Evolutionary conservation across 2,797 vertebrate species (phyloP).

Genomic region (Anabacerthia variegaticeps): DNA sequence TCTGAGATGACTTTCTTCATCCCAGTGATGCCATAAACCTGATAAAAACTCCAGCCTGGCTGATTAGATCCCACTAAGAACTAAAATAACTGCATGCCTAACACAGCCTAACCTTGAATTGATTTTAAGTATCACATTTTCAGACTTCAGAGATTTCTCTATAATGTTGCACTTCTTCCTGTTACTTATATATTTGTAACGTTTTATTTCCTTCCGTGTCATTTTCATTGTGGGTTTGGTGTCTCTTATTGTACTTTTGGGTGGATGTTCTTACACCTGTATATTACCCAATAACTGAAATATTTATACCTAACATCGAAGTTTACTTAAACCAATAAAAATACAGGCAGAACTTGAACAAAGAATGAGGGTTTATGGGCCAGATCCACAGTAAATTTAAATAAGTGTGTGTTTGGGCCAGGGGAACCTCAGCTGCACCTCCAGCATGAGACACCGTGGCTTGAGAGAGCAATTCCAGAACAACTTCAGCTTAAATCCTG

Average conservation of each 20-base stretch:
- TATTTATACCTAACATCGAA: background rate
- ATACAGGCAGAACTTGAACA: background rate
- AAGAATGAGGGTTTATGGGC: background rate
- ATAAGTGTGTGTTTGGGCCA: background rate
- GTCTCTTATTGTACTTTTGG: background rate
- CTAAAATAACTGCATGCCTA: background rate
- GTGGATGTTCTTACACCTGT: background rate
- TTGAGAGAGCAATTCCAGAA: background rate
- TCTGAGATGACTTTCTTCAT: conserved; percentile 34
- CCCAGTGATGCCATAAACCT: conserved; percentile 46
- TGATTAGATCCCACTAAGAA: background rate
- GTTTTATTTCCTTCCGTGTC: background rate
- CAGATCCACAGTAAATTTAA: background rate
- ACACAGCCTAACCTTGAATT: background rate
- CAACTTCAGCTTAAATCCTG: background rate
- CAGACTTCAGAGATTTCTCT: background rate
- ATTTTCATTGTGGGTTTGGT: background rate
- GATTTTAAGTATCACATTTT: background rate
- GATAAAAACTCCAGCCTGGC: conserved; percentile 26
- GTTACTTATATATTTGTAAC: background rate
- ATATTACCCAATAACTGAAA: background rate
- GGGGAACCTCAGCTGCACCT: background rate
- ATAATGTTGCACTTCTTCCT: background rate
- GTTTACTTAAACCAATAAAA: background rate
- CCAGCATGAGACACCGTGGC: background rate